These are phyloP conservation scores for Pseudachorutes palmiensis DNA, from an alignment of 1,140 invertebrate species.

Conservation along the genomic window DNA sequence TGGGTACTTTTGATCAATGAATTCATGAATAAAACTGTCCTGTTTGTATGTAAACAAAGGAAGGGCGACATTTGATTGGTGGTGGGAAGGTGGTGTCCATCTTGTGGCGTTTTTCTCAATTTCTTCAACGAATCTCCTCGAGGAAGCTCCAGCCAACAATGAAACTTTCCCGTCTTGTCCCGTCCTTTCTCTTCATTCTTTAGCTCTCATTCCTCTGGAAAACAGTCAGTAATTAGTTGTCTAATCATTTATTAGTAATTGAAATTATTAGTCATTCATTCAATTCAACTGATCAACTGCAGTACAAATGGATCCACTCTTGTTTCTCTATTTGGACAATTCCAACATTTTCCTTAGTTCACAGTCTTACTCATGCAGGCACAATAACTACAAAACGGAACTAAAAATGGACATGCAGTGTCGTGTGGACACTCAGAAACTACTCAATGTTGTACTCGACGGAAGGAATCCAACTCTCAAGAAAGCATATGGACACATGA, in stretches of 20 bases:
- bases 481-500: slow-evolving; percentile 5
- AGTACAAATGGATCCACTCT: not conserved
- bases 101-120: no score
- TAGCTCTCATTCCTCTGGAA: no score
- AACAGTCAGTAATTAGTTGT: no score
- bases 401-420: not conserved
- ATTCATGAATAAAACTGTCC: no score
- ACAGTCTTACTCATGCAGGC: not conserved
- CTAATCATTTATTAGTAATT: not conserved
- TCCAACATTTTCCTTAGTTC: slow-evolving; percentile 3
- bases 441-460: not conserved
- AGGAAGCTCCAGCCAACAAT: no score
- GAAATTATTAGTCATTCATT: not conserved
- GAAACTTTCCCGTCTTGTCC: no score
- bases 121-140: no score
- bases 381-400: not conserved
- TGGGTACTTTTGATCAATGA: no score
- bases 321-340: not conserved
- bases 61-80: no score
- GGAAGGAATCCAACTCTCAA: slow-evolving; percentile 2
- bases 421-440: not conserved
- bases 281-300: not conserved
- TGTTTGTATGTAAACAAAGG: no score
- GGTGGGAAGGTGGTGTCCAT: no score
- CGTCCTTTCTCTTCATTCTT: no score